phyloP scores from a whole-genome alignment of 2,113 vertebrate genomes.

The Mustelus asterias region DNA sequence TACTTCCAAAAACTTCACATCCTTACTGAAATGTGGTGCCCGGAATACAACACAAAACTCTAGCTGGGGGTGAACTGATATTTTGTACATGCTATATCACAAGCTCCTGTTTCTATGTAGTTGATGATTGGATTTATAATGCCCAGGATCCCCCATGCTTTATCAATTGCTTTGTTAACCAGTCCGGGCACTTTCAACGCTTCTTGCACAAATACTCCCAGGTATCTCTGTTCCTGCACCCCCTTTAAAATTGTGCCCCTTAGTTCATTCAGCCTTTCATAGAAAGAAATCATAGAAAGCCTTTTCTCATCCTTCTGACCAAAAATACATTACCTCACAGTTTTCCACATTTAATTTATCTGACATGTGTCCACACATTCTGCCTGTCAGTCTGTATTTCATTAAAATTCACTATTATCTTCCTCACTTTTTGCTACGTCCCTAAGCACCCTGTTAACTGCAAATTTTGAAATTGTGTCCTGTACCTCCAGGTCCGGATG shows the following conservation, averaged over 20 bases:
- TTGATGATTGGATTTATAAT: too few relatives aligned
- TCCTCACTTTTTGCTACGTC: not conserved
- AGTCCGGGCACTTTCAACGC: not conserved
- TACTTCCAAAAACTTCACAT: too few relatives aligned
- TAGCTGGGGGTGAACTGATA: too few relatives aligned
- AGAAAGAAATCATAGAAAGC: too few relatives aligned
- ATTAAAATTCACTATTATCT: too few relatives aligned
- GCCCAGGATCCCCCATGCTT: not conserved
- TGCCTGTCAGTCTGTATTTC: too few relatives aligned
- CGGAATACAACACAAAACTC: too few relatives aligned
- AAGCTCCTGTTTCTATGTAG: too few relatives aligned
- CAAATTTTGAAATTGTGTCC: not conserved
- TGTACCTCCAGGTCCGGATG: too few relatives aligned
- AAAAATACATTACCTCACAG: not conserved
- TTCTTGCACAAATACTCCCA: not conserved
- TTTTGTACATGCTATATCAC: too few relatives aligned
- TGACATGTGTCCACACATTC: not conserved
- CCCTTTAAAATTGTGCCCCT: not conserved
- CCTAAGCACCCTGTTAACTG: not conserved
- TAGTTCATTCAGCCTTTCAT: not conserved
- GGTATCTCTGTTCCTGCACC: not conserved
- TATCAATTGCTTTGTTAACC: not conserved
- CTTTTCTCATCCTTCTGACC: not conserved
- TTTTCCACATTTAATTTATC: not conserved
- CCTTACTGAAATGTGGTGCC: too few relatives aligned